Evolutionary conservation across 2,113 vertebrate genomes (phyloP).

Genomic region (Vidua macroura): DNA sequence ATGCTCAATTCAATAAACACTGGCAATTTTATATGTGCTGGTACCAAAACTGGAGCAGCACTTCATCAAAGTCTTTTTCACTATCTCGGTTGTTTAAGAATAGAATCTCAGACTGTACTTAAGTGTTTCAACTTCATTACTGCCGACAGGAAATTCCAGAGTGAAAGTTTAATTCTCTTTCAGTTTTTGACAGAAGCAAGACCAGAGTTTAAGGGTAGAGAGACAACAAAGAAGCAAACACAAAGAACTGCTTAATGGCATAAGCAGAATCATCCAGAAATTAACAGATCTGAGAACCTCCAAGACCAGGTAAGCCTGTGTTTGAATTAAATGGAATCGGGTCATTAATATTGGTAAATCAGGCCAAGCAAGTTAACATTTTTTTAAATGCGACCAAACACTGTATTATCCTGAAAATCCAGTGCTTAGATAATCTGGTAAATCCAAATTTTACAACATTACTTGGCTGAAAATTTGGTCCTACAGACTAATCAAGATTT

Average conservation of each 20-base stretch:
- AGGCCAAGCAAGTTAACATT: not conserved
- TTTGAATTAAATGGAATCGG: fast-evolving
- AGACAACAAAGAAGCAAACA: not conserved
- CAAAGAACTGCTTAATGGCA: not conserved
- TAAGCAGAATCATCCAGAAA: not conserved
- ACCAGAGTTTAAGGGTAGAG: not conserved
- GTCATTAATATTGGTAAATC: not conserved
- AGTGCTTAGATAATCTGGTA: not conserved
- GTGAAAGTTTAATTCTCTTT: not conserved
- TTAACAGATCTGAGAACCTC: not conserved
- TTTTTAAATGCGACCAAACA: not conserved
- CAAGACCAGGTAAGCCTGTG: not conserved
- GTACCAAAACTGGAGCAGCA: not conserved
- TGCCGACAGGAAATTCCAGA: not conserved
- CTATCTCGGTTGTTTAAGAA: not conserved
- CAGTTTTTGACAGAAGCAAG: not conserved
- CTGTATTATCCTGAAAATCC: not conserved
- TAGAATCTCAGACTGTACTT: not conserved
- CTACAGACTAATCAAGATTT: fast-evolving
- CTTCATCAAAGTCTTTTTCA: not conserved
- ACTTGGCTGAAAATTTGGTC: not conserved
- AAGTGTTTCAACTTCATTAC: not conserved
- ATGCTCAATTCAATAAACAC: not conserved
- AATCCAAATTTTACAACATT: not conserved
- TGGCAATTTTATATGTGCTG: not conserved